Evolutionary conservation across 64 coral and sea anemone species (phyloP).

Genomic region (Montipora capricornis): DNA sequence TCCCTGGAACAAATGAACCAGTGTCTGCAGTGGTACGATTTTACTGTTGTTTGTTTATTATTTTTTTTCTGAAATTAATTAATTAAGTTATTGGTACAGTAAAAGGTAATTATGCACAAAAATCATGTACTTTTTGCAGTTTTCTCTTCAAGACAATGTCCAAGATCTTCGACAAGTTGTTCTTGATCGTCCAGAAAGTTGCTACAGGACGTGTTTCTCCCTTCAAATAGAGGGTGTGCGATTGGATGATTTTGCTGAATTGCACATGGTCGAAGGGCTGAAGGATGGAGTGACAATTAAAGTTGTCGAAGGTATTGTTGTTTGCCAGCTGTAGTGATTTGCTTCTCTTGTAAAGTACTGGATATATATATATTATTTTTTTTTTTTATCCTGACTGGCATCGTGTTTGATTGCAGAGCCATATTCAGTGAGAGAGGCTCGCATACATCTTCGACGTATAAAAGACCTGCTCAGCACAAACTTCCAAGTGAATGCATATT

Average conservation of each 20-base stretch:
- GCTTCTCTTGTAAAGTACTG: too few relatives aligned
- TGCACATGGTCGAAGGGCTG: constrained; percentile 88
- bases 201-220: constrained; percentile 92
- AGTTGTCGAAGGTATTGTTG: constrained; percentile 89
- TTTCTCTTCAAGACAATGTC: constrained; percentile 87
- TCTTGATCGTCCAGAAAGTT: constrained; percentile 96
- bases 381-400: too few relatives aligned
- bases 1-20: constrained; percentile 91
- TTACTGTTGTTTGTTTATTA: neutral
- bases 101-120: neutral
- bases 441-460: constrained; percentile 90
- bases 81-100: neutral
- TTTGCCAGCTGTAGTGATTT: too few relatives aligned
- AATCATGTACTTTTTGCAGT: neutral
- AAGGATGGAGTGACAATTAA: constrained; percentile 86
- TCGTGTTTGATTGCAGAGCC: constrained; percentile 75
- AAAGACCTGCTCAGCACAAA: constrained; percentile 94
- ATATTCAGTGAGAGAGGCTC: constrained; percentile 96
- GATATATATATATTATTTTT: too few relatives aligned
- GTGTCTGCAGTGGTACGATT: constrained; percentile 72
- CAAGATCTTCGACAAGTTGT: constrained; percentile 96
- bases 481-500: constrained; percentile 86
- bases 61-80: neutral
- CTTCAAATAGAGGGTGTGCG: constrained; percentile 91
- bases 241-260: constrained; percentile 96